Base-by-base conservation (phyloP, 2,797 vertebrate species). In the Labroides dimidiatus region DNA sequence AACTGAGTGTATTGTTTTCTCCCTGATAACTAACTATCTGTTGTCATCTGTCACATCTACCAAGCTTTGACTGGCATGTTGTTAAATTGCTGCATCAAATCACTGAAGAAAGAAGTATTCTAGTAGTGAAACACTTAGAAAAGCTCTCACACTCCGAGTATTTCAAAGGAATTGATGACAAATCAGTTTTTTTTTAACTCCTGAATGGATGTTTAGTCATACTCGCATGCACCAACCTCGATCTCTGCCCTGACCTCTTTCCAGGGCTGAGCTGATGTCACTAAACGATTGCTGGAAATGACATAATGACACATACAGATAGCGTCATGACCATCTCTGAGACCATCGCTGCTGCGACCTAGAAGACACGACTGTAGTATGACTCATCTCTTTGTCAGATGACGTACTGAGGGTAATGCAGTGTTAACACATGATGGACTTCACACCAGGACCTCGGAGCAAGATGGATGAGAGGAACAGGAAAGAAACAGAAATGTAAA, bases 321-420 rank as follows among this genome's bases (percentile, higher is more conserved):
- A 75, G 73, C 84, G 87, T 86, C 87, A 84, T 58, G 61, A 60
- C 72, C 80, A 63, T 82, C 75, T 72, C 37, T 42, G 61, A 81
- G 83, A 73, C 72, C 78, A 21, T 76, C 48, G 16, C 44, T 36
- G 27, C 63, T 80, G 62, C 56, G 62, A 71, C 85, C 78, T 63
- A 42, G 50, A 66, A 68, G 58, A 47, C 47, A 72, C 36, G 64
- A 45, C 59, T 19, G 77, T 13, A 37, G 21, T 9, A 59, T 87
- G 84, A 90, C 78, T 87, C 86, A 91, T 65, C 74, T 83, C 69
- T 85, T 88, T 83, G 74, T 80, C 45, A 41, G 68, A 67, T 75
- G 75, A 80, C 19, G 45, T 45, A 70, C 62, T 42, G 63, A 37
- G 23, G 63, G 77, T 80, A 67, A 82, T 77, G 64, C 57, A 39